Base-by-base conservation (phyloP, 2,888 invertebrate species). In the Machimus atricapillus region DNA sequence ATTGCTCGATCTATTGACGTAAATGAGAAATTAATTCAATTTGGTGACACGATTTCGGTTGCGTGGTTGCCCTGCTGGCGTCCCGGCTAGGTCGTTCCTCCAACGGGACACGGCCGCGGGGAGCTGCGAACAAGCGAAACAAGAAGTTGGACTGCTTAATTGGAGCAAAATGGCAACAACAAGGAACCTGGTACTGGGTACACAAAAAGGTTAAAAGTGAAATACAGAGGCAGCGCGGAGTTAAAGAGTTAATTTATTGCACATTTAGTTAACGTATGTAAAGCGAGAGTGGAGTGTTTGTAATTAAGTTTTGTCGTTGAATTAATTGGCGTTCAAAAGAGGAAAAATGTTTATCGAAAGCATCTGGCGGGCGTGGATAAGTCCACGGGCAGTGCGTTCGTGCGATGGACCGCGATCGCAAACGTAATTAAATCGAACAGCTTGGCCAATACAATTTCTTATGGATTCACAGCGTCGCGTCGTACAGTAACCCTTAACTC, bases 11-110 rank as follows among this genome's bases (percentile, higher is more conserved):
- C 88, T 88, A 86, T 86, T 88, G 88, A 88, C 88, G 86, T 88
- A 88, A 88, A 88, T 87, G 88, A 88, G 88, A 88, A 88, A 88
- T 88, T 88, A 88, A 88, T 88, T 88, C 88, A 88, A 85, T 85
- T 88, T 87, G 85, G 88, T 88, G 88, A 87, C 88, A 88, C 88
- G 87, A 88, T 86, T 86, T 86, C 58, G 86, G 86, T 56, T 78
- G 78, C 43, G 85, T 85, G 85, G 74, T 85, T 85, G 27, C 85
- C 46, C 56, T 81, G 86, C 85, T 82, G 56, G 79, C 82, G 58
- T 86, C 73, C 77, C 56, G 58, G 40, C 58, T 27, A 19, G 52
- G 87, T 52, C 87, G 27, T 46, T 43, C 27, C 74, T 76, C 14
- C 23, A 46, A 23, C 43, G 40, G 76, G 87, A 81, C 87, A 14